These are phyloP conservation scores for Homarus americanus DNA, from an alignment of 1,140 invertebrate genomes.

Conservation along the genomic window DNA sequence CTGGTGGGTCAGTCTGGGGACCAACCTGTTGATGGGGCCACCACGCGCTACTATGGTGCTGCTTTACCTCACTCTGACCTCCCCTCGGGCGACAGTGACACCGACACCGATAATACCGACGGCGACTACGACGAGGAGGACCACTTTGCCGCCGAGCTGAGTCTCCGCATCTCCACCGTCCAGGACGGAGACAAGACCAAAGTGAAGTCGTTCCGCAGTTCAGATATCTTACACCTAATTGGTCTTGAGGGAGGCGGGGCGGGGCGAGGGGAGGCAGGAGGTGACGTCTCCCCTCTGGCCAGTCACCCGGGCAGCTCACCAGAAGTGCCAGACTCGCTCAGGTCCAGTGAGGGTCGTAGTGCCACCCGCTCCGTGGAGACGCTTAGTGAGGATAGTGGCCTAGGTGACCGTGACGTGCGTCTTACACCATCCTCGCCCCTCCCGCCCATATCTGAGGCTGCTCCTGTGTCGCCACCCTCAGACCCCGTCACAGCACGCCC, in stretches of 20 bases:
- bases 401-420: conserved; percentile 46
- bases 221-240: conserved; percentile 44
- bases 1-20: no score
- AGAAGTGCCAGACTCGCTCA: conserved; percentile 57
- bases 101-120: conserved; percentile 55
- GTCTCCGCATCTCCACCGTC: conserved; percentile 48
- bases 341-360: conserved; percentile 51
- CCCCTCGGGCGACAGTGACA: conserved; percentile 52
- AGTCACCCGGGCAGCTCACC: conserved; percentile 50
- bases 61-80: conserved; percentile 1
- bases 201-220: conserved; percentile 38
- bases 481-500: conserved; percentile 12
- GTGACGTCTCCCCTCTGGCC: conserved; percentile 35
- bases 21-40: not conserved
- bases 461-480: not conserved
- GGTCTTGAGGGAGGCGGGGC: conserved; percentile 42
- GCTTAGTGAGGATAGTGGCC: conserved; percentile 53
- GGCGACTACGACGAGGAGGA: conserved; percentile 62
- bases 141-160: conserved; percentile 55
- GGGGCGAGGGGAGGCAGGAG: conserved; percentile 40
- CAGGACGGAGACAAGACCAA: not conserved
- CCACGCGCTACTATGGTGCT: not conserved
- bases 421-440: conserved; percentile 52
- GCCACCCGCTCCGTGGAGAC: conserved; percentile 57
- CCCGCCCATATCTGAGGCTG: conserved; percentile 47